phyloP scores from a whole-genome alignment of 2,113 vertebrate species.

The Catharus bicknelli region DNA sequence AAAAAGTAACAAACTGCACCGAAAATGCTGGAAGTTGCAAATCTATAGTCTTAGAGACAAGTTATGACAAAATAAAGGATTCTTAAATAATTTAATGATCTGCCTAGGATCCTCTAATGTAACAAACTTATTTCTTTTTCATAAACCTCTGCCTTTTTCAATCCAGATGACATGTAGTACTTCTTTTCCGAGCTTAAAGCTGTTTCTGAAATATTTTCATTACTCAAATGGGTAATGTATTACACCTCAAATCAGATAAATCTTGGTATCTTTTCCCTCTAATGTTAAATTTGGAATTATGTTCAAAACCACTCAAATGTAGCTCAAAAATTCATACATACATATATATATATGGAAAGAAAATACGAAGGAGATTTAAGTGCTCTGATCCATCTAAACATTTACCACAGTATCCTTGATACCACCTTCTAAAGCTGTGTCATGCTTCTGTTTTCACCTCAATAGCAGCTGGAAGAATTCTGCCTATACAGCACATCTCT shows the following conservation, averaged over 20 bases:
- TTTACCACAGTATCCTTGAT: neutral
- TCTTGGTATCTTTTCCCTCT: neutral
- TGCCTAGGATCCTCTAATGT: neutral
- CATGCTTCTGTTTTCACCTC: neutral
- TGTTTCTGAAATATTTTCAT: neutral
- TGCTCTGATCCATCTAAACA: neutral
- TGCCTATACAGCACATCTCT: neutral
- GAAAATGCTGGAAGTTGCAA: neutral
- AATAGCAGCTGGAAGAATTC: neutral
- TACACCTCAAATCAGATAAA: neutral
- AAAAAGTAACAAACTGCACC: neutral
- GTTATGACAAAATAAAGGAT: neutral
- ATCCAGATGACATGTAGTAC: neutral
- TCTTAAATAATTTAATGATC: neutral
- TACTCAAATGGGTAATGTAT: neutral
- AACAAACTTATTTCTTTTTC: neutral
- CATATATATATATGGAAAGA: neutral
- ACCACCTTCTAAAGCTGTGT: neutral
- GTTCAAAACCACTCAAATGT: neutral
- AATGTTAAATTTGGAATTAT: neutral
- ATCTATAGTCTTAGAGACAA: neutral
- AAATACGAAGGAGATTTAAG: neutral
- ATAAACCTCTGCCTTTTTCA: neutral
- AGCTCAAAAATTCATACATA: neutral
- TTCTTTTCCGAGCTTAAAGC: neutral